phyloP scores from a whole-genome alignment of 2,113 vertebrate genomes.

The human (Homo sapiens) region DNA sequence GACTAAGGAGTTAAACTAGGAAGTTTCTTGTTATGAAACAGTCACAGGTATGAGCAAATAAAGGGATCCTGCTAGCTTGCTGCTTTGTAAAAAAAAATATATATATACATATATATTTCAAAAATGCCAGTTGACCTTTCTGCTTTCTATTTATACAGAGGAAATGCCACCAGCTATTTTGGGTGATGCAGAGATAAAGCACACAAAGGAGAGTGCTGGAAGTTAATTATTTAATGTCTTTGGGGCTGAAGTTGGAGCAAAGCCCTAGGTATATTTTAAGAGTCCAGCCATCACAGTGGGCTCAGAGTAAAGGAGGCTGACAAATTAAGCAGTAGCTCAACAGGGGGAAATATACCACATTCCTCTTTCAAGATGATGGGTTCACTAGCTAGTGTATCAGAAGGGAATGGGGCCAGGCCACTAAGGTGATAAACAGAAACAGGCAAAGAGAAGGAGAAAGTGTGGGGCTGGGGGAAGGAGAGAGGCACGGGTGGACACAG shows the following conservation, averaged over 20 bases:
- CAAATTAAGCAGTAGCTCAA: background rate
- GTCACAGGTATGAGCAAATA: background rate
- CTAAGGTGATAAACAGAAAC: background rate
- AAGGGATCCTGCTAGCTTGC: background rate
- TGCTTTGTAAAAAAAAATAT: background rate
- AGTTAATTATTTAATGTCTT: constrained; percentile 71
- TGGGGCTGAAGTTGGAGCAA: background rate
- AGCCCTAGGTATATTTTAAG: background rate
- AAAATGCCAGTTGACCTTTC: constrained; percentile 41
- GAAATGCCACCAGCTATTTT: constrained; percentile 67
- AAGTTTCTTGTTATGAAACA: background rate
- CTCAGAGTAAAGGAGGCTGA: background rate
- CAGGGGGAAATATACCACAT: background rate
- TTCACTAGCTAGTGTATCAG: background rate
- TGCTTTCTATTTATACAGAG: constrained; percentile 61
- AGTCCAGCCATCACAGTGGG: background rate
- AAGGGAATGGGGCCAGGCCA: background rate
- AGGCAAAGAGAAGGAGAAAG: background rate
- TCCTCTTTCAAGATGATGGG: constrained; percentile 3
- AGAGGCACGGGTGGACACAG: background rate
- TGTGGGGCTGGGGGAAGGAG: background rate
- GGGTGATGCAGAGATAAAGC: constrained; percentile 54
- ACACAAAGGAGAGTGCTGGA: constrained; percentile 17
- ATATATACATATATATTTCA: constrained; percentile 22
- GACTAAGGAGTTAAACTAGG: background rate